Conservation (phyloP, 1,140 invertebrate genomes). For the Trichonephila inaurata region DNA sequence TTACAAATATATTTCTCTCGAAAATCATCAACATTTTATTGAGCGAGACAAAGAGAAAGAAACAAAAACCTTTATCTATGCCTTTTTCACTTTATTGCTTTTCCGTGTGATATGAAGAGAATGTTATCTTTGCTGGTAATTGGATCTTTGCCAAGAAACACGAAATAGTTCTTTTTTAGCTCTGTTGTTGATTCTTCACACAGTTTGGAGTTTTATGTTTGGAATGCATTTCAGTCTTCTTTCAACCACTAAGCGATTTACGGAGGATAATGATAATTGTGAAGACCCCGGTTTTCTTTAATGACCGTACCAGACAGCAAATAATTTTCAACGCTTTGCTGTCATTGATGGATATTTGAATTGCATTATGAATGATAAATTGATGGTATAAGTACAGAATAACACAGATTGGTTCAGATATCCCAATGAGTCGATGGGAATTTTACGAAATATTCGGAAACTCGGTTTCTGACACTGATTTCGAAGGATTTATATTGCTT, state of each 20-base stretch:
- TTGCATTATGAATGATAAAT: not conserved
- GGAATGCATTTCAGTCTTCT: not conserved
- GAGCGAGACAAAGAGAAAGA: not conserved
- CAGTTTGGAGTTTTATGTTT: not conserved
- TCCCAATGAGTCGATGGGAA: no score
- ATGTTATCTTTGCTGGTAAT: constrained; percentile 2
- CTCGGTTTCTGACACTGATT: no score
- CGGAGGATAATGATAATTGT: not conserved
- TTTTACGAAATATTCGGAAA: no score
- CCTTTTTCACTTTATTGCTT: not conserved
- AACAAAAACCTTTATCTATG: not conserved
- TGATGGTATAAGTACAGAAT: no score
- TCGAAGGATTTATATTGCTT: no score
- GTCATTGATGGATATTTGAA: constrained; percentile 53
- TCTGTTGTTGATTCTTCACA: not conserved
- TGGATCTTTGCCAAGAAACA: constrained; percentile 51
- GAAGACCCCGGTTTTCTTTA: not conserved
- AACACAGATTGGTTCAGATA: no score
- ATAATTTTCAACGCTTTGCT: constrained; percentile 51
- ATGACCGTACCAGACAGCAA: not conserved
- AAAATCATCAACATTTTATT: constrained; percentile 19
- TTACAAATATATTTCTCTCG: not conserved
- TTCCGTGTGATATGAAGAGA: not conserved
- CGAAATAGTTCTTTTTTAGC: not conserved
- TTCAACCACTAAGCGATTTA: not conserved